These are phyloP conservation scores for Acanthopleura granulata DNA, from an alignment of 2,888 invertebrate genomes.

Conservation along the genomic window DNA sequence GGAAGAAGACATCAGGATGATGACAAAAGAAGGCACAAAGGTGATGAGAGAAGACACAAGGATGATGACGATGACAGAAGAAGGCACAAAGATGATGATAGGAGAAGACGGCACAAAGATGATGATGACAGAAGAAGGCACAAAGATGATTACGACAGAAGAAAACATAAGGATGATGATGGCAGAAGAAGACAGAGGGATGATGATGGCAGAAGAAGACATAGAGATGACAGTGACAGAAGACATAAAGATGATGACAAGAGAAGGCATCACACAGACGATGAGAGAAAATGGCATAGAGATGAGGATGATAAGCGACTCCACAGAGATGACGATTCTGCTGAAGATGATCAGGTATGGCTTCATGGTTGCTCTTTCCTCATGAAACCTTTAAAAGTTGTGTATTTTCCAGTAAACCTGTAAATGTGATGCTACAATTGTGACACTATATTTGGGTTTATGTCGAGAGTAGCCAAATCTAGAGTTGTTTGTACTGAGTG, in stretches of 20 bases:
- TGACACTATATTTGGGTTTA: no score
- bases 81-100: constrained; percentile 18
- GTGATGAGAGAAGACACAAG: neutral
- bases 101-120: neutral
- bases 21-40: neutral
- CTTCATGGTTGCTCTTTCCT: no score
- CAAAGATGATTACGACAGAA: constrained; percentile 27
- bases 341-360: no score
- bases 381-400: no score
- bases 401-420: no score
- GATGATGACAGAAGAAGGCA: constrained; percentile 17
- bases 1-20: neutral
- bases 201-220: constrained; percentile 16
- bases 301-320: constrained; percentile 38
- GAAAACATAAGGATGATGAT: neutral
- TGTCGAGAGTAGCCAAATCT: no score
- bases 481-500: no score
- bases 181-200: neutral
- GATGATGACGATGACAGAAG: neutral
- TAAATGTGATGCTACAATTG: no score
- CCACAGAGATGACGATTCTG: constrained; percentile 31
- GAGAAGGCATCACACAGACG: neutral
- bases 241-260: neutral
- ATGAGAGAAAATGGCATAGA: constrained; percentile 19
- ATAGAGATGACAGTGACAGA: constrained; percentile 26